Evolutionary conservation across 2,113 vertebrate species (phyloP).

Genomic region (Cheilinus undulatus): DNA sequence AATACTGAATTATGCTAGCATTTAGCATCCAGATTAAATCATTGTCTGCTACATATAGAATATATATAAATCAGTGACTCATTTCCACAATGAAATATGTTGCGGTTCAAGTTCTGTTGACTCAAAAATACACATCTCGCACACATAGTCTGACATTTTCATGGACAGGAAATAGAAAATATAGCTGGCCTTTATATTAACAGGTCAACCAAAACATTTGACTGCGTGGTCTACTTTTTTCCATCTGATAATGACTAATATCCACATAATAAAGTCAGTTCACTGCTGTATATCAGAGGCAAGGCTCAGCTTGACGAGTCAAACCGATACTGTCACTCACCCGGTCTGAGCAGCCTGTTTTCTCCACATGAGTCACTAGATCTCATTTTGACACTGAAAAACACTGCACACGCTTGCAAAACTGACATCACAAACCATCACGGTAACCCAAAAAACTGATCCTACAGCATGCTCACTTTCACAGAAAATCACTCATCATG

Average conservation of each 20-base stretch:
- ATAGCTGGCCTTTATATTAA: slow-evolving; percentile 37
- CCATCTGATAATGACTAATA: slow-evolving; percentile 52
- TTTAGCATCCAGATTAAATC: slow-evolving; percentile 11
- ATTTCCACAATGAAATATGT: not conserved
- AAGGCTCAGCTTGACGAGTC: slow-evolving; percentile 55
- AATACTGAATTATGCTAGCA: not conserved
- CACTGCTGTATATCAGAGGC: slow-evolving; percentile 44
- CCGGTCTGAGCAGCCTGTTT: slow-evolving; percentile 62
- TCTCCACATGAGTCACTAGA: slow-evolving; percentile 80
- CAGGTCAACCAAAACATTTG: slow-evolving; percentile 36
- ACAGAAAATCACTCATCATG: not conserved
- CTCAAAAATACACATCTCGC: slow-evolving; percentile 17
- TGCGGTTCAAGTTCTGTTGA: slow-evolving; percentile 26
- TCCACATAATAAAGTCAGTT: slow-evolving; percentile 51
- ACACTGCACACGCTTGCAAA: slow-evolving; percentile 53
- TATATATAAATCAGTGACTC: not conserved
- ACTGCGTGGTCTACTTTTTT: slow-evolving; percentile 32
- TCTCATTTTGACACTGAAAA: slow-evolving; percentile 70
- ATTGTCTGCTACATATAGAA: not conserved
- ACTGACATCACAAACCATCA: slow-evolving; percentile 53
- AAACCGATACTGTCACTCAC: slow-evolving; percentile 74
- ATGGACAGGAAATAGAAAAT: slow-evolving; percentile 19
- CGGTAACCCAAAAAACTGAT: slow-evolving; percentile 29
- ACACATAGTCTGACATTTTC: slow-evolving; percentile 28
- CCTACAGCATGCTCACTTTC: not conserved